Evolutionary conservation across 1,140 invertebrate genomes (phyloP).

Genomic region (Brachionus angularis): DNA sequence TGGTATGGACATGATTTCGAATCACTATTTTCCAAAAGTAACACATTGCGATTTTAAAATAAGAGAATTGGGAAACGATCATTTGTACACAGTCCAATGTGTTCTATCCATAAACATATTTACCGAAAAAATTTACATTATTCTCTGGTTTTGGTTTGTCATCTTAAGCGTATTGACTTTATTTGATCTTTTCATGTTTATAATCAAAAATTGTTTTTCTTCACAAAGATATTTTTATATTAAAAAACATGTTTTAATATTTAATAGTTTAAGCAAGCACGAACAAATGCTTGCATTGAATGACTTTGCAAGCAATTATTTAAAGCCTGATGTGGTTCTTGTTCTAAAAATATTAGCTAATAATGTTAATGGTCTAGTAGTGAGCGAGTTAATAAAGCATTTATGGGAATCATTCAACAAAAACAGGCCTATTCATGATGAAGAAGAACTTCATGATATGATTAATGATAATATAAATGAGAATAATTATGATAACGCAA

Average conservation of each 20-base stretch:
- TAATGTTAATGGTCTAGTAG: conserved; percentile 61
- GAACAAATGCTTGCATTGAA: conserved; percentile 19
- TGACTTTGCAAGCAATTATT: conserved; percentile 59
- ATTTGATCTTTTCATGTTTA: conserved; percentile 14
- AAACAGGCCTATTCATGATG: not conserved
- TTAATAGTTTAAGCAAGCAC: conserved; percentile 14
- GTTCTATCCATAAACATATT: conserved; percentile 42
- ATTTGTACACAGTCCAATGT: conserved; percentile 45
- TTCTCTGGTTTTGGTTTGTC: conserved; percentile 44
- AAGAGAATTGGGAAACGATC: conserved; percentile 30
- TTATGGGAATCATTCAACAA: conserved; percentile 52
- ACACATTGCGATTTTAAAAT: conserved; percentile 43
- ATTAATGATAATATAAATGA: not conserved
- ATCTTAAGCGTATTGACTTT: conserved; percentile 14
- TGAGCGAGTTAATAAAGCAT: conserved; percentile 60
- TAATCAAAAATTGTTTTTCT: conserved; percentile 29
- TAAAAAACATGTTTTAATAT: conserved; percentile 38
- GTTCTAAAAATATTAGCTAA: conserved; percentile 60
- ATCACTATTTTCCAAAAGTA: conserved; percentile 45
- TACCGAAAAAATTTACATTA: conserved; percentile 41
- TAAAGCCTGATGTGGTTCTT: conserved; percentile 61
- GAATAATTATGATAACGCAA: not conserved
- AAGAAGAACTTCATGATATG: not conserved
- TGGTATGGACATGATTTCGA: conserved; percentile 30
- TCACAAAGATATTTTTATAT: conserved; percentile 4